Conservation (phyloP, 2,797 vertebrate species). For the Cacajao melanocephalus region DNA sequence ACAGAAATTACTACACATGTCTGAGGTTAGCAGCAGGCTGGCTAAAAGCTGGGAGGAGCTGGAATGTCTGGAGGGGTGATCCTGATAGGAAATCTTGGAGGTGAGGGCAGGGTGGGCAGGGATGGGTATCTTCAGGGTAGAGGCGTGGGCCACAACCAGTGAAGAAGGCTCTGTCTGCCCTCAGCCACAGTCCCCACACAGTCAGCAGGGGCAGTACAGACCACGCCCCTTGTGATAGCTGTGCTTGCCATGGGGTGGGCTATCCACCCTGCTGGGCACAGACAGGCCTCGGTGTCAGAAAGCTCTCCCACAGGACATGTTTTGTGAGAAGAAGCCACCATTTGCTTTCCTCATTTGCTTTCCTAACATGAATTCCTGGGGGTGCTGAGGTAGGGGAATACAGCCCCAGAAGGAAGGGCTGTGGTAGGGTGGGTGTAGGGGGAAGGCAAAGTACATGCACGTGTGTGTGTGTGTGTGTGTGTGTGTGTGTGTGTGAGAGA, state of each 20-base stretch:
- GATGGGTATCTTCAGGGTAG: not conserved
- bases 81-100: not conserved
- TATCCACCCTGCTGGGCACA: not conserved
- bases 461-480: fast-evolving
- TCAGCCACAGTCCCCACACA: not conserved
- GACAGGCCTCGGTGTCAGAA: not conserved
- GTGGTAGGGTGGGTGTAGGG: not conserved
- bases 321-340: not conserved
- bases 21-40: not conserved
- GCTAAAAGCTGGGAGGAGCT: not conserved
- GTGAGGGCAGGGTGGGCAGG: not conserved
- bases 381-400: not conserved
- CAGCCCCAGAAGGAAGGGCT: not conserved
- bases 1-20: not conserved
- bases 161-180: not conserved
- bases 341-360: not conserved
- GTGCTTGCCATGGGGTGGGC: not conserved
- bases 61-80: not conserved
- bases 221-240: not conserved
- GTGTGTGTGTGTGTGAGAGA: fast-evolving
- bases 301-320: not conserved
- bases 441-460: fast-evolving
- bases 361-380: not conserved
- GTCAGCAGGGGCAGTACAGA: not conserved
- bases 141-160: not conserved